These are phyloP conservation scores for Leucophenga maculata DNA, from an alignment of 2,888 invertebrate genomes.

Conservation along the genomic window DNA sequence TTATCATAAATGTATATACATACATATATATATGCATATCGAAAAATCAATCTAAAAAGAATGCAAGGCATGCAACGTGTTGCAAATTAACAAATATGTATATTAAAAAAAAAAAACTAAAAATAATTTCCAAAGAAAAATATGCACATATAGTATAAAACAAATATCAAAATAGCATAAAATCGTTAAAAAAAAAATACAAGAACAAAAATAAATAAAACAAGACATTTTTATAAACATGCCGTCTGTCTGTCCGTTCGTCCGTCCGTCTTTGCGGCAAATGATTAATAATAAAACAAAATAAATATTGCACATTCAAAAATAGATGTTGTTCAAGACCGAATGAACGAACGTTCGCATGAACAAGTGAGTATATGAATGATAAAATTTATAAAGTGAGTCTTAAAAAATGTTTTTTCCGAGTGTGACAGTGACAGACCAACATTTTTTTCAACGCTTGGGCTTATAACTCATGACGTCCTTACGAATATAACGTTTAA, in stretches of 20 bases:
- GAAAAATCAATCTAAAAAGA: not conserved
- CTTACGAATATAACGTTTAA: too few relatives aligned
- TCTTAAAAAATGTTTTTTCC: too few relatives aligned
- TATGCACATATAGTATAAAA: not conserved
- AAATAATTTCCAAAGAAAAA: conserved; percentile 10
- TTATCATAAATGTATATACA: not conserved
- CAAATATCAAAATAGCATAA: conserved; percentile 2
- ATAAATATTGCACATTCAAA: conserved; percentile 28
- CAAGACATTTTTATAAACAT: not conserved
- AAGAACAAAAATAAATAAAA: too few relatives aligned
- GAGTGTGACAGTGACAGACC: too few relatives aligned
- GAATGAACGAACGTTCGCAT: not conserved
- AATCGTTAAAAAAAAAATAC: not conserved
- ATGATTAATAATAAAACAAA: conserved; percentile 19
- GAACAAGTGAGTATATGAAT: not conserved
- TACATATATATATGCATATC: not conserved
- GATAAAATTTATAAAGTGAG: not conserved
- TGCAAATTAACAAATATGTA: not conserved
- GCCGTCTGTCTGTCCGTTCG: not conserved
- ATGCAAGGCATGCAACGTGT: too few relatives aligned
- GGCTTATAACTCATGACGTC: too few relatives aligned
- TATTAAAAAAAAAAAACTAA: not conserved
- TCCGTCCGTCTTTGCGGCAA: not conserved
- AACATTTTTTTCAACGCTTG: too few relatives aligned
- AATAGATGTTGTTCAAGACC: conserved; percentile 9